These are phyloP conservation scores for Parambassis ranga DNA, from an alignment of 2,797 vertebrate species.

Conservation along the genomic window DNA sequence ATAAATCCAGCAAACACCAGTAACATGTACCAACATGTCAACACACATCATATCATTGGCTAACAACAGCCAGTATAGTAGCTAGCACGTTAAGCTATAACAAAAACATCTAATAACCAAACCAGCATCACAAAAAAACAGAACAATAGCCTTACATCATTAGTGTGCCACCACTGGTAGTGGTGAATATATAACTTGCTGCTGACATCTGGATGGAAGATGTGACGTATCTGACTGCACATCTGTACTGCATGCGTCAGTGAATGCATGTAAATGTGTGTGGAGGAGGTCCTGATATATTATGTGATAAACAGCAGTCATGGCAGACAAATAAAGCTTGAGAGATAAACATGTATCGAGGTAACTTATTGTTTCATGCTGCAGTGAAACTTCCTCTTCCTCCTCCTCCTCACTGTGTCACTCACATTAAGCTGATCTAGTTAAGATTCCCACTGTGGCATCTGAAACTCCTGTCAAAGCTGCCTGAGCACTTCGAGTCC, in stretches of 20 bases:
- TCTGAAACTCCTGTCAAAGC: slow-evolving; percentile 61
- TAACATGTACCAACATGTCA: too few relatives aligned
- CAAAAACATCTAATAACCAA: too few relatives aligned
- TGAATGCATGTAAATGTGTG: background rate
- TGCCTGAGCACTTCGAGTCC: slow-evolving; percentile 46
- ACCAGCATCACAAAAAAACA: too few relatives aligned
- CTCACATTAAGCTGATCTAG: slow-evolving; percentile 59
- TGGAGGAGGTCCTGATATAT: slow-evolving; percentile 8
- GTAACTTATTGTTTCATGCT: slow-evolving; percentile 32
- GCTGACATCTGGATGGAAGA: too few relatives aligned
- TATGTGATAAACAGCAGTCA: slow-evolving; percentile 2
- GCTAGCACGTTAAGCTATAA: too few relatives aligned
- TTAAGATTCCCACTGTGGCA: slow-evolving; percentile 60
- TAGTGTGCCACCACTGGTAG: too few relatives aligned
- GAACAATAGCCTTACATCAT: too few relatives aligned
- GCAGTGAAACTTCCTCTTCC: slow-evolving; percentile 15
- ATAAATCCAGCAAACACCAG: too few relatives aligned
- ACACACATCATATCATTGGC: too few relatives aligned
- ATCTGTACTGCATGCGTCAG: background rate
- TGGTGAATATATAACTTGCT: too few relatives aligned
- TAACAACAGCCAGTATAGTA: too few relatives aligned
- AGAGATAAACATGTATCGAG: slow-evolving; percentile 26
- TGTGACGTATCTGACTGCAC: too few relatives aligned
- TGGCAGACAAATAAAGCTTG: slow-evolving; percentile 9
- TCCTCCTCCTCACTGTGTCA: slow-evolving; percentile 26